Percentiles rank a stretch among this genome's conserved stretches.
Conservation (phyloP, 2,888 invertebrate genomes). For the Apotomis capreana region DNA sequence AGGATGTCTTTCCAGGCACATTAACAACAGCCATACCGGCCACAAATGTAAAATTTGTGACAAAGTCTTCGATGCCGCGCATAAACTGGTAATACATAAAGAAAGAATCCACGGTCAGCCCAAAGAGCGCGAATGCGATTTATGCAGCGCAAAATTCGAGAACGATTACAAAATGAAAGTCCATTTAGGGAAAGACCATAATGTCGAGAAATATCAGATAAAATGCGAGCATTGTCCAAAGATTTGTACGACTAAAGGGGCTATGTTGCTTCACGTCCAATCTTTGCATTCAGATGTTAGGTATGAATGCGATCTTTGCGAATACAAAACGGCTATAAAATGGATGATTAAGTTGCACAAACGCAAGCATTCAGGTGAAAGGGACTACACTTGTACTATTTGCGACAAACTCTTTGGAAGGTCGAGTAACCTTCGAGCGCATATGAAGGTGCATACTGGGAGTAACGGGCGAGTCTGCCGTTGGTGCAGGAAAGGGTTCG, state of each 20-base stretch:
- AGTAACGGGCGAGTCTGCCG: slow-evolving; percentile 65
- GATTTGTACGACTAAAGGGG: slow-evolving; percentile 76
- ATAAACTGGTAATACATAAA: slow-evolving; percentile 63
- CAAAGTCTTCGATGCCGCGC: slow-evolving; percentile 67
- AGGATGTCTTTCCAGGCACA: slow-evolving; percentile 63
- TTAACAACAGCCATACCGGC: slow-evolving; percentile 58
- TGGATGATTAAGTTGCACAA: slow-evolving; percentile 73
- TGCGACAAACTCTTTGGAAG: slow-evolving; percentile 81
- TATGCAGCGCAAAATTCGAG: slow-evolving; percentile 60
- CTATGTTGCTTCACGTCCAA: slow-evolving; percentile 79
- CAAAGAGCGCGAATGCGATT: slow-evolving; percentile 56
- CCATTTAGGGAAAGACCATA: slow-evolving; percentile 70
- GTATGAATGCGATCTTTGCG: slow-evolving; percentile 67
- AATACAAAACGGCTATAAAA: slow-evolving; percentile 65
- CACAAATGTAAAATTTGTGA: slow-evolving; percentile 67
- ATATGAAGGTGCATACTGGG: slow-evolving; percentile 72
- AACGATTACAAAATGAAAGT: slow-evolving; percentile 66
- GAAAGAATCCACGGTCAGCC: slow-evolving; percentile 59
- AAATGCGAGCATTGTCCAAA: slow-evolving; percentile 74
- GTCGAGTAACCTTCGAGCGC: slow-evolving; percentile 74
- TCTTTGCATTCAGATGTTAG: slow-evolving; percentile 70
- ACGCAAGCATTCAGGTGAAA: slow-evolving; percentile 77
- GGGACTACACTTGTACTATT: slow-evolving; percentile 80
- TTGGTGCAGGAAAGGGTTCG: slow-evolving; percentile 62
- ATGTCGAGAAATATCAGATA: slow-evolving; percentile 67